Evolutionary conservation across 1,140 invertebrate genomes (phyloP).

Genomic region (Drosophila orosa): DNA sequence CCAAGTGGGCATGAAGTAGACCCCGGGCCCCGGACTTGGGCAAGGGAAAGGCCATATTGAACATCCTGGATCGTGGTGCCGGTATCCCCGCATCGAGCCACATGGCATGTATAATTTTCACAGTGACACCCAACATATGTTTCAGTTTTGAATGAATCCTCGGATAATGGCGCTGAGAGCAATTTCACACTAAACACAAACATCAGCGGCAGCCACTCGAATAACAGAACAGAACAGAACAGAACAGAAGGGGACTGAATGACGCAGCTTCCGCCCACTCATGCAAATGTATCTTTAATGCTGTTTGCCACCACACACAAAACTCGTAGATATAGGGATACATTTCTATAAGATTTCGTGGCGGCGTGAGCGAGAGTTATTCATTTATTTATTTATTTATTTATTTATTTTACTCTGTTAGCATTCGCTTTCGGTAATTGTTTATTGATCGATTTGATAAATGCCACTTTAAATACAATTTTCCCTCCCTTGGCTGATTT

Average conservation of each 20-base stretch:
- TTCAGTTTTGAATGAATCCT: slow-evolving; percentile 74
- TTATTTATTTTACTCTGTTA: slow-evolving; percentile 37
- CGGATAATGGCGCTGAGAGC: slow-evolving; percentile 60
- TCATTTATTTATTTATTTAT: slow-evolving; percentile 54
- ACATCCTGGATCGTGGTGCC: slow-evolving; percentile 2
- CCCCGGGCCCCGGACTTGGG: not conserved
- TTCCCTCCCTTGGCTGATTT: slow-evolving; percentile 18
- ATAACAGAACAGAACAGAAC: slow-evolving; percentile 8
- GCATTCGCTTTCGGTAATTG: slow-evolving; percentile 56
- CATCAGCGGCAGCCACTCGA: slow-evolving; percentile 45
- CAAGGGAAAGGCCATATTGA: slow-evolving; percentile 21
- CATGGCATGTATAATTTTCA: slow-evolving; percentile 56
- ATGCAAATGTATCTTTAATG: slow-evolving; percentile 71
- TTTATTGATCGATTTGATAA: slow-evolving; percentile 74
- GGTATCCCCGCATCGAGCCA: not conserved
- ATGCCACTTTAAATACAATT: slow-evolving; percentile 53
- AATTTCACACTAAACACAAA: slow-evolving; percentile 73
- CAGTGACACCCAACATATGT: slow-evolving; percentile 76
- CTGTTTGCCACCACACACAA: slow-evolving; percentile 39
- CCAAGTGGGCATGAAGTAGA: slow-evolving; percentile 23
- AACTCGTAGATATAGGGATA: slow-evolving; percentile 24
- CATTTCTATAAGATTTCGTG: slow-evolving; percentile 47
- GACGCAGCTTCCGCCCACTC: slow-evolving; percentile 24
- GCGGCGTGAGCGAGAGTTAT: slow-evolving; percentile 7
- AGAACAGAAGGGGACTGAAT: not conserved